A percentile compares a stretch with the other conserved stretches of the same genome.
Conservation (phyloP, 2,113 vertebrate species). For the Sula dactylatra region DNA sequence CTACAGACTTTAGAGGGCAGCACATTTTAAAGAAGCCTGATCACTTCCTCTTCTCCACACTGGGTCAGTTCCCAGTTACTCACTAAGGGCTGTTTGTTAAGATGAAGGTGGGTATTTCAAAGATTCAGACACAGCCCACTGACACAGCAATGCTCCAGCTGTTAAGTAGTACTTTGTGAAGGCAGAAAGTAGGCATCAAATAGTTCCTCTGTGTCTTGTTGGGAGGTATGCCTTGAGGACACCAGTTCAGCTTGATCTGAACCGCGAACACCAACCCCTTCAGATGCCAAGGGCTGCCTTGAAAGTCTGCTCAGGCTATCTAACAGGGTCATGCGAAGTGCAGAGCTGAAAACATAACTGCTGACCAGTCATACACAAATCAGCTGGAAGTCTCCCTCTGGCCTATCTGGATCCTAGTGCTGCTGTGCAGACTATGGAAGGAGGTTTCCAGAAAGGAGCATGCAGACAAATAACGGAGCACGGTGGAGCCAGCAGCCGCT, state of each 20-base stretch:
- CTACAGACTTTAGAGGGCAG: not conserved
- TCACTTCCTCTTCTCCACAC: not conserved
- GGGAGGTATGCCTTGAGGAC: not conserved
- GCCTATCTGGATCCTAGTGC: not conserved
- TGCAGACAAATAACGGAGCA: not conserved
- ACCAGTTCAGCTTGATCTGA: not conserved
- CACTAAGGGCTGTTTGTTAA: not conserved
- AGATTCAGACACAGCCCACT: not conserved
- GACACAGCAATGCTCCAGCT: not conserved
- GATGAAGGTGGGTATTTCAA: not conserved
- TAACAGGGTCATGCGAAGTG: not conserved
- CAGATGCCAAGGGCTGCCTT: not conserved
- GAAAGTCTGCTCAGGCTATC: not conserved
- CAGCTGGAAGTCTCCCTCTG: not conserved
- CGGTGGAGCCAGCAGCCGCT: conserved; percentile 28
- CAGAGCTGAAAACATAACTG: not conserved
- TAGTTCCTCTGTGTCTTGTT: not conserved
- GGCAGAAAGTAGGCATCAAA: not conserved
- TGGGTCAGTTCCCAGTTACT: not conserved
- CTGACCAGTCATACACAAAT: not conserved
- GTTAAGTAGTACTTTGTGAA: not conserved
- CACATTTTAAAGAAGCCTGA: not conserved
- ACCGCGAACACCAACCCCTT: not conserved
- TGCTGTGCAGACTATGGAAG: not conserved
- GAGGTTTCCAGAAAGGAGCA: not conserved